Evolutionary conservation across 2,888 invertebrate species (phyloP), one percentile per base, ranked within the genome.

Genomic region (Torymus aiolomorphi): DNA sequence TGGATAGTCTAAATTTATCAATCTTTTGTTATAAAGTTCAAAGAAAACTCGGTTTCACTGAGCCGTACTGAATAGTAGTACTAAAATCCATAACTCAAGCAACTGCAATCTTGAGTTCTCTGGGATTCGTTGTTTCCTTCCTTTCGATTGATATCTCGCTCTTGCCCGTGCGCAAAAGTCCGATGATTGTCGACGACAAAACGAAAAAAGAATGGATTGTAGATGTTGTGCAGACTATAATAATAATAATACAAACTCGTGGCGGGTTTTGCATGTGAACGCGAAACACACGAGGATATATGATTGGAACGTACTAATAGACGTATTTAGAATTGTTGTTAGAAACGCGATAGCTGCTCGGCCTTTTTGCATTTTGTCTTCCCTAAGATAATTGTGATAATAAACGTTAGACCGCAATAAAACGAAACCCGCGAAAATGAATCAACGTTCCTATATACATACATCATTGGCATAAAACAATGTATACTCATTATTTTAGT

Each of bases 341-440:
- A 80, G 67, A 67, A 49, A 54, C 76, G 62, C 73, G 77, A 76
- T 81, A 74, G 66, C 80, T 81, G 80, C 81, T 79, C 77, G 75
- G 83, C 83, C 81, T 83, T 76, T 83, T 42, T 42, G 83, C 85
- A 85, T 84, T 85, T 85, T 77, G 56, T 80, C 81, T 82, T 74
- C 62, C 76, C 16, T 57, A 56, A 74, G 63, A 72, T 59, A 49
- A 76, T 79, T 82, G 83, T 84, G 83, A 84, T 83, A 79, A 78
- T 59, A 63, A 13, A 59, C 62, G 78, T 63, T 81, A 61, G 24
- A 63, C 51, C 31, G n/a, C 57, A 59, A 42, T 42, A 42, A 16
- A 66, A 61, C 42, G 59, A 70, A 77, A 66, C 67, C 67, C 75
- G 78, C 81, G 71, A 75, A 65, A 65, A 65, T 31, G 49, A 61